These are phyloP conservation scores for Pangasianodon hypophthalmus DNA, from an alignment of 2,113 vertebrate species.

Conservation along the genomic window DNA sequence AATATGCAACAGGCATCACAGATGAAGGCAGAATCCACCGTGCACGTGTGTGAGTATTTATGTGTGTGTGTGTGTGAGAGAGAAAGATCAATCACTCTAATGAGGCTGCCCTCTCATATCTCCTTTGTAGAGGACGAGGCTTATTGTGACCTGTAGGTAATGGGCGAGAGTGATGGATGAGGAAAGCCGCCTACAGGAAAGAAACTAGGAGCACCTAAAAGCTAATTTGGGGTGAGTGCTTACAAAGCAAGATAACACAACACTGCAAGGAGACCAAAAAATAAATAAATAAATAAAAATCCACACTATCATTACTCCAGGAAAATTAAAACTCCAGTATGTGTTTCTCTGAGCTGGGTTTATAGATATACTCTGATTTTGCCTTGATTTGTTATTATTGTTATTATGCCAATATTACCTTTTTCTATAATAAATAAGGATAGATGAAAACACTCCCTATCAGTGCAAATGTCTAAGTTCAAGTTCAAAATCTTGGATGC, in stretches of 20 bases:
- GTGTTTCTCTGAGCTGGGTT: not conserved
- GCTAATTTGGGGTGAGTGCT: conserved; percentile 40
- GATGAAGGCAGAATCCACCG: not conserved
- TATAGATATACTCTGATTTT: not conserved
- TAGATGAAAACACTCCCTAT: not conserved
- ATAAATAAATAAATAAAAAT: not conserved
- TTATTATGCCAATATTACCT: not conserved
- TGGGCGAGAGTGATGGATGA: conserved; percentile 51
- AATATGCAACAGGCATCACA: not conserved
- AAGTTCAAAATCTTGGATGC: not conserved
- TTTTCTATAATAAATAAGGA: not conserved
- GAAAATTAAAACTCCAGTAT: not conserved
- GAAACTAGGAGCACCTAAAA: conserved; percentile 28
- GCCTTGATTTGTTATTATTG: not conserved
- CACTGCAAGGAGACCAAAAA: not conserved
- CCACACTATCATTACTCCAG: not conserved
- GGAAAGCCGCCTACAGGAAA: conserved; percentile 17
- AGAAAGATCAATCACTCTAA: conserved; percentile 48
- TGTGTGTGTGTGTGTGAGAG: not conserved
- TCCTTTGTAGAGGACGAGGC: conserved; percentile 44
- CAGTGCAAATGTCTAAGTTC: not conserved
- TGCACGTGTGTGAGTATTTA: not conserved
- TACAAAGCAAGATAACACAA: conserved; percentile 15
- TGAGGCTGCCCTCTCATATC: conserved; percentile 34
- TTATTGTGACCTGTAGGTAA: conserved; percentile 51